Evolutionary conservation across 2,888 invertebrate species (phyloP), one percentile per base, ranked within the genome.

Genomic region (Sarcophaga caerulescens): DNA sequence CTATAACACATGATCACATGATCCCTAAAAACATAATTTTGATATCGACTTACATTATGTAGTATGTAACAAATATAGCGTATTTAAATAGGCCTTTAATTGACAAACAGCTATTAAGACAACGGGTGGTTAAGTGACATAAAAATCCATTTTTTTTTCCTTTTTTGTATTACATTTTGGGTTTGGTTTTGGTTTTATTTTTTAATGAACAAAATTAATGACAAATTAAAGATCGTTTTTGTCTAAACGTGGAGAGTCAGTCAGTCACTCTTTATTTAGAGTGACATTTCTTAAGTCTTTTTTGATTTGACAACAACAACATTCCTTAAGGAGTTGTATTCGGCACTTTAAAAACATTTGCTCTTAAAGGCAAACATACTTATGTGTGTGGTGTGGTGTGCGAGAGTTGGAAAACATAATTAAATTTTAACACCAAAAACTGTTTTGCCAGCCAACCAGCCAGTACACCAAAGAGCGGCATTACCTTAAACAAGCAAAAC

Each of bases 381-480:
- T 1, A 45, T 65, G 5, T 66, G 19, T 63, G n/a, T 47, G 47
- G 25, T 81, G 21, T 52, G 14, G n/a, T 14, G 14, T 21, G 60
- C 60, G 3, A 17, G n/a, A 25, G 52, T 23, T 82, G 47, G 59
- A 82, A 52, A 71, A 35, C 8, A 71, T 82, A 82, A 82, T 82
- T 77, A 82, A 71, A 77, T 82, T 82, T 82, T 82, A 77, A 77
- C 82, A 82, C 71, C 76, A 77, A 82, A 82, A 77, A 66, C 25
- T 65, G 17, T 52, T 35, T 35, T 70, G 14, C 57, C 62, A 74
- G 62, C 10, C 57, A 63, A 0, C 35, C 75, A 59, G 21, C 57
- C 11, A 35, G 1, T 35, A 35, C 35, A 35, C 35, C 35, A 35
- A 35, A 35, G 6, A 35, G 6, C 35, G 35, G 35, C 35, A 47